These are phyloP conservation scores for Lepidocyrtinus sp. DNA, from an alignment of 2,888 invertebrate species.

Conservation along the genomic window DNA sequence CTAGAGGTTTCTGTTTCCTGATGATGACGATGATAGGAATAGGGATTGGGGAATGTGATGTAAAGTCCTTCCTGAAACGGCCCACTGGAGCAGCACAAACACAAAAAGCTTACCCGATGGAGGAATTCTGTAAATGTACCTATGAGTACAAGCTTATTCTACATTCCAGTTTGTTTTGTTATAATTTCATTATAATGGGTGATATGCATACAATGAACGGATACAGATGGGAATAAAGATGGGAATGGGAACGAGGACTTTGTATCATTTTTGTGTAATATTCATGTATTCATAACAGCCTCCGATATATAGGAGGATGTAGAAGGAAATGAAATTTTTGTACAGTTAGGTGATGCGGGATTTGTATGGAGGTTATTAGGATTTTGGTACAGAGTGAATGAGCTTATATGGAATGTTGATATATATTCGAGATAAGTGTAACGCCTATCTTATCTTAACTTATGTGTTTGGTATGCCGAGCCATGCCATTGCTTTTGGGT, in stretches of 20 bases:
- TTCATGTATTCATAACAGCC: background rate
- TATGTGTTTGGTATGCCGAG: background rate
- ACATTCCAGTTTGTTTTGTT: background rate
- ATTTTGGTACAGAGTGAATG: too few relatives aligned
- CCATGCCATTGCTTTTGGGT: background rate
- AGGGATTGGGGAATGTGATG: background rate
- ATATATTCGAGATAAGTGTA: background rate
- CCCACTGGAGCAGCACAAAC: conserved; percentile 13
- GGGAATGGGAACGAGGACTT: background rate
- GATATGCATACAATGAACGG: background rate
- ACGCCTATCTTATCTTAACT: background rate
- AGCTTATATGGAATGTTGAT: background rate
- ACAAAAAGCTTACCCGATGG: background rate
- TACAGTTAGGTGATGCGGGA: background rate
- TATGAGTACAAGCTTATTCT: background rate
- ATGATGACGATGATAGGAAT: conserved; percentile 5
- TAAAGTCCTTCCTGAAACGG: conserved; percentile 26
- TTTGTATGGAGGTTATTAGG: background rate
- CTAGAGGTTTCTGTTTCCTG: background rate
- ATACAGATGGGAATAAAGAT: background rate
- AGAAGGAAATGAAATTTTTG: background rate
- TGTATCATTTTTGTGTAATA: background rate
- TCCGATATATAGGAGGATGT: background rate
- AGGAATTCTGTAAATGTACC: background rate
- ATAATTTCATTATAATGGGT: background rate